These are phyloP conservation scores for Hypotaenidia philippensis DNA, from an alignment of 2,797 vertebrate genomes.

Conservation along the genomic window DNA sequence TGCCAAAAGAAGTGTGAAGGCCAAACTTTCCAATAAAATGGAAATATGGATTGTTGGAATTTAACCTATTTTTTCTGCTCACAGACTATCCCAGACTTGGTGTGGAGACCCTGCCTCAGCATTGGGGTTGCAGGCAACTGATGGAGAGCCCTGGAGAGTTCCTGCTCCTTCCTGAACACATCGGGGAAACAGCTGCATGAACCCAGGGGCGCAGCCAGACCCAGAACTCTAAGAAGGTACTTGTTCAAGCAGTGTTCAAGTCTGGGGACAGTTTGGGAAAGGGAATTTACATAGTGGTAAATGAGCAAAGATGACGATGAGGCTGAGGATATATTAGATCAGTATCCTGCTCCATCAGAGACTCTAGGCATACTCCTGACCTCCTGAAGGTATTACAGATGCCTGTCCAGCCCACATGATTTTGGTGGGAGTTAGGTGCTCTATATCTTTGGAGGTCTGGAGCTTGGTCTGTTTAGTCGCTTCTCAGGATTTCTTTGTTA, in stretches of 20 bases:
- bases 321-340: not conserved
- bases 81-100: not conserved
- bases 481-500: not conserved
- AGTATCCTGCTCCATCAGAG: not conserved
- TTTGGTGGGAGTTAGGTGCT: not conserved
- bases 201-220: accelerated
- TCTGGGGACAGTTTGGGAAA: not conserved
- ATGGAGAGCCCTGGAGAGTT: not conserved
- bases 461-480: not conserved
- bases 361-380: not conserved
- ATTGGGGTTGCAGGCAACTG: not conserved
- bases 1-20: conserved; percentile 6
- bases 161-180: not conserved
- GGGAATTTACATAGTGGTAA: not conserved
- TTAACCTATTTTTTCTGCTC: not conserved
- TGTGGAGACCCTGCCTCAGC: not conserved
- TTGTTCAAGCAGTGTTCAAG: not conserved
- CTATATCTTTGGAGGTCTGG: not conserved
- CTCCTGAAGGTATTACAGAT: not conserved
- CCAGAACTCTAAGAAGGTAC: not conserved
- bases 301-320: not conserved
- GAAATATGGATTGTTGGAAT: not conserved
- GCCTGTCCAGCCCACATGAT: not conserved
- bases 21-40: not conserved
- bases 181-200: not conserved